Base-by-base conservation (phyloP, 2,888 invertebrate genomes). In the Epicampocera succincta region DNA sequence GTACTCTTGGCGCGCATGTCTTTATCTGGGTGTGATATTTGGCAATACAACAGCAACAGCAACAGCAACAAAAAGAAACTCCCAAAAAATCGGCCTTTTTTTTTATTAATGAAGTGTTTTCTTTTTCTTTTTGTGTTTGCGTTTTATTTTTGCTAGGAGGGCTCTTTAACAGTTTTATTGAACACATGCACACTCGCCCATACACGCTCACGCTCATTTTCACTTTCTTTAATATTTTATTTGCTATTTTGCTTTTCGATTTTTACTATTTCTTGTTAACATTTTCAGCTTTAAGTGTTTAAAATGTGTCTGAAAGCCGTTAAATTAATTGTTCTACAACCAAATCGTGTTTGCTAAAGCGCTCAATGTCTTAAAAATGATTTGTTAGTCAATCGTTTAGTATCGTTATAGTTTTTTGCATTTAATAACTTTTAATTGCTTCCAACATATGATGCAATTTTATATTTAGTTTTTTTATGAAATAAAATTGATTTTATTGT, bases 1-100 rank as follows among this genome's bases (percentile, higher is more conserved):
- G 60, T 60, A 33, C n/a, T 66, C 60, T 79, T 66, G 66, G 78
- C 78, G 78, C 78, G 78, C 78, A 79, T 79, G 78, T 66, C 72
- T 61, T 73, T 65, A 38, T 56, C 21, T 25, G n/a, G 38, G 17
- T 33, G 8, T 50, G 21, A 44, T 21, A n/a, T 48, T 58, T 66
- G 38, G 46, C 44, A 19, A 25, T 33, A 33, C 8, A 25, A 25
- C 33, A 33, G 8, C 33, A 33, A 9, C 9, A 9, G 8, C 33
- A 33, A 1, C 33, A 29, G 6, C 29, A 29, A 29, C 29, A 29
- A 25, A 54, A 54, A 52, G 54, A n/a, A 54, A 38, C 46, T 33
- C 46, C 21, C 17, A 65, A 50, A 40, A 48, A 33, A 65, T 42
- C 48, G 40, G 42, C 25, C n/a, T n/a, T n/a, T n/a, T n/a, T n/a